phyloP scores from a whole-genome alignment of 2,888 invertebrate species.

The Neoscelio sp. region DNA sequence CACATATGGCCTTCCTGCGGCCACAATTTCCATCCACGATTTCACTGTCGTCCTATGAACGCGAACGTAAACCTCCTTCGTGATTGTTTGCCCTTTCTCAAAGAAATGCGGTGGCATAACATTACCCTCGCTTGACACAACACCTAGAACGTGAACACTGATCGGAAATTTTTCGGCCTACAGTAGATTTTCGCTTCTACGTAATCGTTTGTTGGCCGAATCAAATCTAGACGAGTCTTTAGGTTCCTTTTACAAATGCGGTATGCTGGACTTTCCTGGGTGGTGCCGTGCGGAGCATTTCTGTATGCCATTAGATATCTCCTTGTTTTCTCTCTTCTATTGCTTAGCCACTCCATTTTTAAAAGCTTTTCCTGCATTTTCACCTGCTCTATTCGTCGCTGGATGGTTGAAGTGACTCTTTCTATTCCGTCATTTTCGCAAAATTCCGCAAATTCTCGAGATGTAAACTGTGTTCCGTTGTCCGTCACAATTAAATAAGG shows the following conservation, averaged over 20 bases:
- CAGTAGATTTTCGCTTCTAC: too few species aligned
- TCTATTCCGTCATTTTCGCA: conserved; percentile 15
- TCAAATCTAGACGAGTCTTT: conserved; percentile 9
- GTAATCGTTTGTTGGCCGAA: too few species aligned
- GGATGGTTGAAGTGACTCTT: conserved; percentile 50
- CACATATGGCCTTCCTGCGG: too few species aligned
- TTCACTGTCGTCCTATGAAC: too few species aligned
- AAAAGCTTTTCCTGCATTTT: conserved; percentile 43
- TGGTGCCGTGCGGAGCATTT: conserved; percentile 9
- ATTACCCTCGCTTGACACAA: too few species aligned
- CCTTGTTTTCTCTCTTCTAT: not conserved
- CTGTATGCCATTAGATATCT: conserved; percentile 21
- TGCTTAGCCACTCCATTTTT: conserved; percentile 13
- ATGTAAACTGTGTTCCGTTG: conserved; percentile 63
- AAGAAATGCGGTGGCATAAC: too few species aligned
- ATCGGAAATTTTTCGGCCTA: too few species aligned
- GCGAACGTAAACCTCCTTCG: too few species aligned
- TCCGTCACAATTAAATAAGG: conserved; percentile 60
- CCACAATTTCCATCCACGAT: too few species aligned
- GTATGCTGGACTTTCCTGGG: conserved; percentile 31
- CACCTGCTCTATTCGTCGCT: conserved; percentile 37
- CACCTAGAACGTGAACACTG: too few species aligned
- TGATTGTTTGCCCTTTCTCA: too few species aligned
- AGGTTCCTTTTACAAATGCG: conserved; percentile 22
- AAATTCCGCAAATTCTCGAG: conserved; percentile 45